A percentile compares a stretch with the other conserved stretches of the same genome.
Evolutionary conservation across 2,113 vertebrate genomes (phyloP).

Genomic region (Recurvirostra avosetta): DNA sequence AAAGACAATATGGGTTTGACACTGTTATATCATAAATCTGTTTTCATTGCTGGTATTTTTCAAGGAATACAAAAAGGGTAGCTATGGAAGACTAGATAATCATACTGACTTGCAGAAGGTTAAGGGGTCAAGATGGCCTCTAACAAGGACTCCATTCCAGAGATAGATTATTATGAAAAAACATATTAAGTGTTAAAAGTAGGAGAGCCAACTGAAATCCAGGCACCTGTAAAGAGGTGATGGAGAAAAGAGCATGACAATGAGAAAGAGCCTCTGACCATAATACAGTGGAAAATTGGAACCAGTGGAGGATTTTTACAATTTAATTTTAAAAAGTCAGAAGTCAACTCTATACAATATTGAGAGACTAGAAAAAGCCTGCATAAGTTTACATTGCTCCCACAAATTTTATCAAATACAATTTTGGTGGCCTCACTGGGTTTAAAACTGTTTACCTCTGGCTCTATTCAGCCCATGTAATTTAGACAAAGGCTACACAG

Average conservation of each 20-base stretch:
- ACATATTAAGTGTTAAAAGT: not conserved
- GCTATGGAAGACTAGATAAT: not conserved
- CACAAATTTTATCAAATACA: not conserved
- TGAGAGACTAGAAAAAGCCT: not conserved
- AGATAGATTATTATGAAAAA: not conserved
- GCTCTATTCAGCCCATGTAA: not conserved
- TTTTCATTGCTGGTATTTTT: not conserved
- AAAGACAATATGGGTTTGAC: not conserved
- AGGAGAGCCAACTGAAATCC: not conserved
- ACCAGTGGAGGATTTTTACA: not conserved
- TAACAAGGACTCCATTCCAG: not conserved
- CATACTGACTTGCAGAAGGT: not conserved
- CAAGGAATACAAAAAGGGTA: not conserved
- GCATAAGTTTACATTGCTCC: not conserved
- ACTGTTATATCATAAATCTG: not conserved
- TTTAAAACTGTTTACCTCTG: not conserved
- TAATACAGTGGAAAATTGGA: not conserved
- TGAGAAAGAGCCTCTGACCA: not conserved
- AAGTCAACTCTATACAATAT: not conserved
- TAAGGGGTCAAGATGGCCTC: not conserved
- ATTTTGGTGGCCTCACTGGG: not conserved
- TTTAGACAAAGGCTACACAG: not conserved
- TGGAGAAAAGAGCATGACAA: not conserved
- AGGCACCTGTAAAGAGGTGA: not conserved
- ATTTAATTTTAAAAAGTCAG: not conserved